Conservation (phyloP, 2,888 invertebrate species). For the Melanchra persicariae region DNA sequence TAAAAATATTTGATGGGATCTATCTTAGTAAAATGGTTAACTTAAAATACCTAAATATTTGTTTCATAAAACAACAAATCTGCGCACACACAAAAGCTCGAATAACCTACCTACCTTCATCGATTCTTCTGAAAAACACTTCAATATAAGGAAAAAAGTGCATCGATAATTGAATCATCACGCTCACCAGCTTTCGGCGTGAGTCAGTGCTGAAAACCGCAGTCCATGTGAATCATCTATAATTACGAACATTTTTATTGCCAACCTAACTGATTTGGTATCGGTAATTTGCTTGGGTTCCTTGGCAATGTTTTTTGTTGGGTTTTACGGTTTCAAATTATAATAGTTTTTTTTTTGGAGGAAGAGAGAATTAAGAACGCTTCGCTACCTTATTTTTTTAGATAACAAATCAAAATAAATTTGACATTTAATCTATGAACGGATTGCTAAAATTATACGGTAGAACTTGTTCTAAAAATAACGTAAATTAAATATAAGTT, state of each 20-base stretch:
- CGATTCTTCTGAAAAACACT: slow-evolving; percentile 25
- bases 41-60: background rate
- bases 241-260: slow-evolving; percentile 65
- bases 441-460: background rate
- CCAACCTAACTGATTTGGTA: slow-evolving; percentile 58
- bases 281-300: slow-evolving; percentile 54
- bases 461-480: background rate
- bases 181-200: slow-evolving; percentile 46
- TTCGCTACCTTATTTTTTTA: background rate
- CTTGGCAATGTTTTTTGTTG: background rate
- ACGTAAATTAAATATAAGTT: background rate
- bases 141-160: slow-evolving; percentile 52
- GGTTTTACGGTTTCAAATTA: no score
- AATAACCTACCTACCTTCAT: background rate
- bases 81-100: background rate
- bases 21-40: background rate
- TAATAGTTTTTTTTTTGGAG: no score
- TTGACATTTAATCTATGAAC: background rate
- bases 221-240: slow-evolving; percentile 58
- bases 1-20: background rate
- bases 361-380: background rate
- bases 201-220: slow-evolving; percentile 62
- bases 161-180: slow-evolving; percentile 67
- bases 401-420: background rate
- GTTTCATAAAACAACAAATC: background rate